Evolutionary conservation across 2,113 vertebrate species (phyloP).

Genomic region (Mystacornis crossleyi): DNA sequence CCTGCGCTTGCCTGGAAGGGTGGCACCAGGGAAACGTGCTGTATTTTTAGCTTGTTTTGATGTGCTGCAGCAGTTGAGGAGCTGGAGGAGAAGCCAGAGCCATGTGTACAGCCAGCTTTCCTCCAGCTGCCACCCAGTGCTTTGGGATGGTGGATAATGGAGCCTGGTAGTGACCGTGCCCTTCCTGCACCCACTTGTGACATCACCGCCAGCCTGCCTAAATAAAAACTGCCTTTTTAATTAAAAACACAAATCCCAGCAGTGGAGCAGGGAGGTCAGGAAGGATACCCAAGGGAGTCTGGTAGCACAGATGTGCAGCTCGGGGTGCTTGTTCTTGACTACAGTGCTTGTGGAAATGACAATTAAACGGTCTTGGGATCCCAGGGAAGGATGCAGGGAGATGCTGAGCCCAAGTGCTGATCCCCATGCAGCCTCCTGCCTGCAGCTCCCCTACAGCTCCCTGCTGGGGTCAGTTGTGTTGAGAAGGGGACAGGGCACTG

Average conservation of each 20-base stretch:
- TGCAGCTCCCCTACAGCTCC: background rate
- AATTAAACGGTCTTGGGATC: background rate
- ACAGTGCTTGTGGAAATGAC: background rate
- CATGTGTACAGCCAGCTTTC: background rate
- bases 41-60: background rate
- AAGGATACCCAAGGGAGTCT: background rate
- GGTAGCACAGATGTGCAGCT: background rate
- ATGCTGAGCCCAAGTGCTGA: background rate
- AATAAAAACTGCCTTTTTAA: background rate
- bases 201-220: background rate
- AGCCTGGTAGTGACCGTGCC: background rate
- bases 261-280: background rate
- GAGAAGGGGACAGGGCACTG: background rate
- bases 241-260: background rate
- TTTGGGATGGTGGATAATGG: background rate
- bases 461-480: background rate
- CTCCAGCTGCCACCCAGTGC: background rate
- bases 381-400: background rate
- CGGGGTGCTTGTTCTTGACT: background rate
- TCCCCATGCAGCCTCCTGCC: background rate
- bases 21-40: background rate
- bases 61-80: background rate
- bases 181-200: background rate
- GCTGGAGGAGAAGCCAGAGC: background rate
- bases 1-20: background rate